Base-by-base conservation (phyloP, 2,797 vertebrate species). In the Buceros bicornis region DNA sequence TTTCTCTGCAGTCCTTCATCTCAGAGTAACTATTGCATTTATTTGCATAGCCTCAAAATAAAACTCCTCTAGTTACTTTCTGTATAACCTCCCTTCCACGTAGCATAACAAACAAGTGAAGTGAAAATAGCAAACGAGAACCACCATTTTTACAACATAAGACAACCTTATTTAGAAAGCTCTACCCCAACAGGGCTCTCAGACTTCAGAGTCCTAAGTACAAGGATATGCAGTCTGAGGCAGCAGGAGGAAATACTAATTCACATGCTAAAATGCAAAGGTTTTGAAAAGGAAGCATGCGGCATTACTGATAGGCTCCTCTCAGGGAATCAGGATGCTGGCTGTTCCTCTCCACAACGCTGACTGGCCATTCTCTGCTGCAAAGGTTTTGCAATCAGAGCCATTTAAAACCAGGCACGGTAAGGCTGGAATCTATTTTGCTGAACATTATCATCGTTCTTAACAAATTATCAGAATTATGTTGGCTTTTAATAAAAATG, bases 281-380 rank as follows among this genome's bases (percentile, higher is more conserved):
- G 71, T 83, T 96, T 94, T 72, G 80, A 74, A 94, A 84, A 92
- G 89, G 93, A 97, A 97, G 57, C 2, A 87, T 50, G 47, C 13
- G 3, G 22, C 26, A 58, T 71, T 51, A 40, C 54, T 64, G 78
- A 65, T 48, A 57, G 13, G 37, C 81, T 71, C 24, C 18, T 73
- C 85, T 79, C 2, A 10, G 13, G 37, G 35, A 82, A 74, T 54
- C 42, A 83, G 90, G 73, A 72, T 69, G 40, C 70, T 72, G 35
- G 35, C 70, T 72, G 43, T 40, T 89, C 87, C 47, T 76, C 73
- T 78, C 47, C 6, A 2, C 73, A 54, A 28, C 65, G n/a, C 82
- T 60, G 37, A 80, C 6, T 3, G 5, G 40, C 43, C 22, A 3
- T 3, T 8, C 19, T 70, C 69, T 61, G 16, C n/a, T 29, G 70